Evolutionary conservation across 2,113 vertebrate species (phyloP), one percentile per base, ranked within the genome.

Genomic region (Eudorcas thomsonii): DNA sequence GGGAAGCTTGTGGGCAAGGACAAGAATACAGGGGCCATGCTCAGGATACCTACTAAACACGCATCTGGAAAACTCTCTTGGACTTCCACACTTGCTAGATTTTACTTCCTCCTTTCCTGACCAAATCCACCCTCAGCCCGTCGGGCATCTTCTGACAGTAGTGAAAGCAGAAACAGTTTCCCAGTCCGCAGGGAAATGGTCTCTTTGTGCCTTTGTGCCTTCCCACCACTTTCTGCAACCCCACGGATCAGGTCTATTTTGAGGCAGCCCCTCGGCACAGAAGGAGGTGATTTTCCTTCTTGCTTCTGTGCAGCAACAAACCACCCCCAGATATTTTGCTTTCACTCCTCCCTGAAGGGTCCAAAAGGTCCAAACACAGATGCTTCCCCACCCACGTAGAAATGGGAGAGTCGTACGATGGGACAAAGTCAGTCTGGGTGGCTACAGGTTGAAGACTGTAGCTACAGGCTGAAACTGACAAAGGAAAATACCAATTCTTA

Each of bases 271-370:
- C n/a, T 55, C 74, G 17, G 30, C n/a, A 57, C 26, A 36, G 14
- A 15, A 91, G 94, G 26, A 71, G 12, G n/a, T 93, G n/a, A 77
- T 55, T 92, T 87, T 78, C n/a, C 30, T 74, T 78, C 78, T 86
- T 54, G 25, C 28, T 78, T 28, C 33, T 82, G 57, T 77, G 67
- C 30, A 25, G 19, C 7, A 96, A 54, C 15, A 97, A 98, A 95
- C 10, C 39, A 60, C 13, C 16, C 93, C 96, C 23, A n/a, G 52
- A 96, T 16, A 25, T 28, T 26, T 78, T 77, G 33, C 55, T 81
- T 77, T 83, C 6, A 9, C 26, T 55, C 28, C n/a, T 85, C 78
- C 54, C 23, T 39, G 48, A 90, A 94, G 78, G 48, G 88, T 62
- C 91, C 48, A 26, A 15, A 50, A 83, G 57, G 7, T 78, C 78